Evolutionary conservation across 2,888 invertebrate species (phyloP).

Genomic region (Drosophila meridiana): DNA sequence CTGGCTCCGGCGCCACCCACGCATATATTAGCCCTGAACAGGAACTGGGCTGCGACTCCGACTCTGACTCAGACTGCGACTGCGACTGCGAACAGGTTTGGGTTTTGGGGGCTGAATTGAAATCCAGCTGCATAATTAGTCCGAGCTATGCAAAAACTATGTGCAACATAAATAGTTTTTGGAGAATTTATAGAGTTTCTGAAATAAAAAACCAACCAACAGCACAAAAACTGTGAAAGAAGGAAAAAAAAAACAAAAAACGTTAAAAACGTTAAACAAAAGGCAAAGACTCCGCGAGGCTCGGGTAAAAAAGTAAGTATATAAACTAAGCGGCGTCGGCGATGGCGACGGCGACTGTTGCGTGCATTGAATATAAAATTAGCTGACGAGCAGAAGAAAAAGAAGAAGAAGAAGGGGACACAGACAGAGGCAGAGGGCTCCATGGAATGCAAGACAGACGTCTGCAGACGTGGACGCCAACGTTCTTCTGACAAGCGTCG

Average conservation of each 20-base stretch:
- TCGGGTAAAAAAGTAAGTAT: slow-evolving; percentile 27
- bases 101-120: slow-evolving; percentile 23
- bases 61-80: slow-evolving; percentile 11
- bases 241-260: background rate
- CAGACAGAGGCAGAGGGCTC: background rate
- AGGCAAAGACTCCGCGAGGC: slow-evolving; percentile 30
- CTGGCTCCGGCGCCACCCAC: slow-evolving; percentile 56
- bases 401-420: background rate
- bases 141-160: slow-evolving; percentile 59
- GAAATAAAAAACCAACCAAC: slow-evolving; percentile 20
- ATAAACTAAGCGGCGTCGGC: slow-evolving; percentile 62
- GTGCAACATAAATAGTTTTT: slow-evolving; percentile 71
- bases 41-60: slow-evolving; percentile 17
- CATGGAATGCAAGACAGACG: slow-evolving; percentile 20
- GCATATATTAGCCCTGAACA: slow-evolving; percentile 56
- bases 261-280: slow-evolving; percentile 28
- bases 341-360: slow-evolving; percentile 60
- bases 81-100: slow-evolving; percentile 7
- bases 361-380: slow-evolving; percentile 79
- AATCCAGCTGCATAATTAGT: slow-evolving; percentile 77
- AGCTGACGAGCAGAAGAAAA: slow-evolving; percentile 27
- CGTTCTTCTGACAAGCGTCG: slow-evolving; percentile 34
- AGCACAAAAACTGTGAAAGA: slow-evolving; percentile 12
- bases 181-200: slow-evolving; percentile 59
- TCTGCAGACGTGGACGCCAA: slow-evolving; percentile 27